Percentiles rank a stretch among this genome's conserved stretches.
These are phyloP conservation scores for Gobio occitaniae DNA, from an alignment of 2,797 vertebrate species.

Conservation along the genomic window DNA sequence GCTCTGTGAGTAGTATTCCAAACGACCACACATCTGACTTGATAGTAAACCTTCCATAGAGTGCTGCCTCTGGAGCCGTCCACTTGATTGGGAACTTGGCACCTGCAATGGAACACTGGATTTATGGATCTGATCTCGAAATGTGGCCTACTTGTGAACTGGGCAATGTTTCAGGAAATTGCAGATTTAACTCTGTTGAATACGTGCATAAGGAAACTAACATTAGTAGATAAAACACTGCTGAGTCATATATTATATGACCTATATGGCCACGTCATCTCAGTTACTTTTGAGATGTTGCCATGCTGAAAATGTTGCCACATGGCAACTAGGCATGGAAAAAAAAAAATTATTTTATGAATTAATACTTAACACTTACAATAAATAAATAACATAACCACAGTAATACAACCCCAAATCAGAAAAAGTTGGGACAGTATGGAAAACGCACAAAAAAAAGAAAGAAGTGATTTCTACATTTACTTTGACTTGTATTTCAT, in stretches of 20 bases:
- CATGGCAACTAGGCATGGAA: not conserved
- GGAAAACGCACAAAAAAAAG: too few species aligned
- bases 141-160: conserved; percentile 18
- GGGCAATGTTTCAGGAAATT: not conserved
- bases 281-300: not conserved
- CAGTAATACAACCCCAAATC: too few species aligned
- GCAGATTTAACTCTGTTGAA: conserved; percentile 6
- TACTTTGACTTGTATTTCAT: too few species aligned
- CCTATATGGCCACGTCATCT: not conserved
- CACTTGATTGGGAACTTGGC: conserved; percentile 99
- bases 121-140: conserved; percentile 24
- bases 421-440: too few species aligned
- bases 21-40: conserved; percentile 99
- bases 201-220: conserved; percentile 5
- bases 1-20: conserved; percentile 97
- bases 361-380: not conserved
- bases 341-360: too few species aligned
- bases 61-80: conserved; percentile 95
- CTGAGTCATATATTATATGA: not conserved
- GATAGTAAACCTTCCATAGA: conserved; percentile 98
- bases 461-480: too few species aligned
- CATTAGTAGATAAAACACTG: not conserved
- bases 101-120: conserved; percentile 75
- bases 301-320: not conserved
- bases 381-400: not conserved